Evolutionary conservation across 1,140 invertebrate genomes (phyloP).

Genomic region (Hirudo medicinalis): DNA sequence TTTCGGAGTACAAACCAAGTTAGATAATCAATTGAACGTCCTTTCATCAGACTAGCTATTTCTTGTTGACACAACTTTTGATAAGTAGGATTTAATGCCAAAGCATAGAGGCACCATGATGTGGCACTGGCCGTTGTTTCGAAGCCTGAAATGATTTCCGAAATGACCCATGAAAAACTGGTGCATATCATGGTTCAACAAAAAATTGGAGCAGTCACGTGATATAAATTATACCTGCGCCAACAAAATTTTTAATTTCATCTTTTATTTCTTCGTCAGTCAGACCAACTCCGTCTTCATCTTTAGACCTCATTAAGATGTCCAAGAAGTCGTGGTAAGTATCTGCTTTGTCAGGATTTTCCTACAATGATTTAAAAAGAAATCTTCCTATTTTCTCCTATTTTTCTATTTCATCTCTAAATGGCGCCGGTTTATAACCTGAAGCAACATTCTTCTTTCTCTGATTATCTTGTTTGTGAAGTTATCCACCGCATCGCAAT

Average conservation of each 20-base stretch:
- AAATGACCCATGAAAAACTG: too few relatives aligned
- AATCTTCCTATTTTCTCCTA: too few relatives aligned
- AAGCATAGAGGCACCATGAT: constrained; percentile 61
- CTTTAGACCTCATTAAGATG: constrained; percentile 20
- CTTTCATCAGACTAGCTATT: constrained; percentile 54
- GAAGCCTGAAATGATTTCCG: constrained; percentile 30
- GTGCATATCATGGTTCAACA: too few relatives aligned
- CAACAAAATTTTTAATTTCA: constrained; percentile 32
- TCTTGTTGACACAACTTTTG: constrained; percentile 65
- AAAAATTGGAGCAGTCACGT: too few relatives aligned
- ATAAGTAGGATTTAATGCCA: constrained; percentile 60
- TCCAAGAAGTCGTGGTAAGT: constrained; percentile 18
- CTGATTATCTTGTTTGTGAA: constrained; percentile 15
- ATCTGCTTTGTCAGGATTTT: not conserved
- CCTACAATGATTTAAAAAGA: too few relatives aligned
- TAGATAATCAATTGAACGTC: too few relatives aligned
- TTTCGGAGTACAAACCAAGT: too few relatives aligned
- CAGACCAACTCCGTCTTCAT: constrained; percentile 22
- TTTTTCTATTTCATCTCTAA: not conserved
- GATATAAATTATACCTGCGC: constrained; percentile 23
- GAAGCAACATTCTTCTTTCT: not conserved
- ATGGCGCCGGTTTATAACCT: not conserved
- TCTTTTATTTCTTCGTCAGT: constrained; percentile 26
- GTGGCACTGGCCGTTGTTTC: constrained; percentile 46
- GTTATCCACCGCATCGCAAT: constrained; percentile 13